Conservation (phyloP, 2,113 vertebrate species). For the Mastomys coucha region DNA sequence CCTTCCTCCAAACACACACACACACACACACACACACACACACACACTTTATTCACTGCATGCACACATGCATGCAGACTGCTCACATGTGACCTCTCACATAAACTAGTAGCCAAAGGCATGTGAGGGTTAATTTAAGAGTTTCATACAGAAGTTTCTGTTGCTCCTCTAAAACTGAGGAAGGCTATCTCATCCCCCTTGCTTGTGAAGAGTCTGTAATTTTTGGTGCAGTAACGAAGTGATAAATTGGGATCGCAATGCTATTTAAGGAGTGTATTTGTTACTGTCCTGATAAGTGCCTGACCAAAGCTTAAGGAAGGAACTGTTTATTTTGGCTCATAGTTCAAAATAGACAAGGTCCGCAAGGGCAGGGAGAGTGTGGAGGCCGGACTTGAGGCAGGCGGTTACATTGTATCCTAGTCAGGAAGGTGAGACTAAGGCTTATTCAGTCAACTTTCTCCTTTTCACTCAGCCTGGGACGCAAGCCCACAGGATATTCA, state of each 20-base stretch:
- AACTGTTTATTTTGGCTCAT: neutral
- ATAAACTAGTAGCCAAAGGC: neutral
- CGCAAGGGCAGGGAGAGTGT: neutral
- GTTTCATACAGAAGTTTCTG: neutral
- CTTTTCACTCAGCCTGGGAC: neutral
- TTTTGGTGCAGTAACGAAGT: neutral
- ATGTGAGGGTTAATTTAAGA: neutral
- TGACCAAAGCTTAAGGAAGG: neutral
- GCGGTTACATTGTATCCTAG: neutral
- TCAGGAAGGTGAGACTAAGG: neutral
- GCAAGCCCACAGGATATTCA: too few species aligned
- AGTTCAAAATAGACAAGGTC: neutral
- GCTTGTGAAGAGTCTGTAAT: neutral
- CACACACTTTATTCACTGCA: too few species aligned
- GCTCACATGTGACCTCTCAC: neutral
- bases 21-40: too few species aligned
- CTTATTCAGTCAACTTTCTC: neutral
- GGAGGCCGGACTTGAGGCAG: too few species aligned
- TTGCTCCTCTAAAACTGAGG: neutral
- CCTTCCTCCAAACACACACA: fast-evolving
- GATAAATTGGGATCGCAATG: neutral
- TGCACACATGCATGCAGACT: fast-evolving
- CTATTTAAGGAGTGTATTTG: neutral
- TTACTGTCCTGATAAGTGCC: neutral
- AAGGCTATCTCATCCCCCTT: neutral